Percentiles rank a stretch among this genome's conserved stretches.
Evolutionary conservation across 2,797 vertebrate species (phyloP).

Genomic region (Fratercula arctica): DNA sequence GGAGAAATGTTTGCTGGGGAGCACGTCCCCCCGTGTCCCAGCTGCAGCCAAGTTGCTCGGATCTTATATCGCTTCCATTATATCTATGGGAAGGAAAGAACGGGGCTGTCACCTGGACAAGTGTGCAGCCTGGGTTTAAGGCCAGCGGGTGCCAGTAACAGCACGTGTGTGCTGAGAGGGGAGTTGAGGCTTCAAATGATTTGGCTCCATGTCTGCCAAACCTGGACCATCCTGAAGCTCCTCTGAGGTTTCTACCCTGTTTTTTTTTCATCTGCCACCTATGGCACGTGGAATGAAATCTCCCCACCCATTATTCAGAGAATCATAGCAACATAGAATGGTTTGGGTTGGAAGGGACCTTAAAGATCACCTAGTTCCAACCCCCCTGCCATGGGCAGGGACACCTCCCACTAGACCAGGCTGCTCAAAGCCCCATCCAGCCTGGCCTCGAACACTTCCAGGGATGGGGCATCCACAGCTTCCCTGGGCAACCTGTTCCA

Average conservation of each 20-base stretch:
- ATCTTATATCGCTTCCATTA: neutral
- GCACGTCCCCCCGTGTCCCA: accelerated
- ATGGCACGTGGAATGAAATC: neutral
- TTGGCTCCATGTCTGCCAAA: neutral
- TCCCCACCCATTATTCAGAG: neutral
- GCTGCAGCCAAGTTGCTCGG: too few species aligned
- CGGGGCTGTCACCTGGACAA: neutral
- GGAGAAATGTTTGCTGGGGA: neutral
- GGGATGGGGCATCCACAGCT: neutral
- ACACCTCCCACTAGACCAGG: neutral
- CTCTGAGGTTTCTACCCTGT: neutral
- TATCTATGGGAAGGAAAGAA: neutral
- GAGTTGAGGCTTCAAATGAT: neutral
- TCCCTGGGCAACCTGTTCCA: neutral
- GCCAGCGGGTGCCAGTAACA: neutral
- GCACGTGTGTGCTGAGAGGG: too few species aligned
- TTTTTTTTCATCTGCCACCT: neutral
- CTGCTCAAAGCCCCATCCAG: neutral
- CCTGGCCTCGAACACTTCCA: neutral
- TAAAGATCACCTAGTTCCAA: neutral
- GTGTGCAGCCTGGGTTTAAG: too few species aligned
- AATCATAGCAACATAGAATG: neutral
- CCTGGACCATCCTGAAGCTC: neutral
- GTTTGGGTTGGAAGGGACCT: neutral
- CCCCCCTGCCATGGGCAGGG: neutral